phyloP scores from a whole-genome alignment of 2,113 vertebrate genomes.

The Argyrosomus japonicus region DNA sequence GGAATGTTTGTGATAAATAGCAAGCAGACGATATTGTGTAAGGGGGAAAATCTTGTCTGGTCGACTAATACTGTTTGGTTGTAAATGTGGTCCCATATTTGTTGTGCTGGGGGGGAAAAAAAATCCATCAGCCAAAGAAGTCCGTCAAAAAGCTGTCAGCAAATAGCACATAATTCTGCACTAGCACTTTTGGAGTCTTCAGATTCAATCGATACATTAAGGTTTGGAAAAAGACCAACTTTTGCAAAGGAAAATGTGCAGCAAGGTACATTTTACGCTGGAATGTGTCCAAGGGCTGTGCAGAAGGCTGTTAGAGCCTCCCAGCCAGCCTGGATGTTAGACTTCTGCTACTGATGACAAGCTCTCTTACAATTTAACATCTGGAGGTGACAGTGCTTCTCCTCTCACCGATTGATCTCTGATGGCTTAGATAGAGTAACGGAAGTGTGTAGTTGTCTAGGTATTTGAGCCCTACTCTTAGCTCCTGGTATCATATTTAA shows the following conservation, averaged over 20 bases:
- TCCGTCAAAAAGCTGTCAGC: conserved; percentile 43
- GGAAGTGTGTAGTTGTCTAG: background rate
- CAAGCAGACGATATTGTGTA: background rate
- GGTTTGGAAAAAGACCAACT: conserved; percentile 55
- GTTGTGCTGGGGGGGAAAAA: background rate
- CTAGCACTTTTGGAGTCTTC: conserved; percentile 8
- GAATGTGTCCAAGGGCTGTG: conserved; percentile 32
- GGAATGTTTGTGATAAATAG: conserved; percentile 8
- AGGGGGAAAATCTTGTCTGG: background rate
- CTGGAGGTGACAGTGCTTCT: conserved; percentile 40
- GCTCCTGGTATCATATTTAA: conserved; percentile 30
- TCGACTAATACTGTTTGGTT: background rate
- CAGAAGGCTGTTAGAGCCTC: conserved; percentile 24
- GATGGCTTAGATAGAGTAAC: conserved; percentile 22
- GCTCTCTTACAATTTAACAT: conserved; percentile 27
- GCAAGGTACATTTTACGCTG: conserved; percentile 29
- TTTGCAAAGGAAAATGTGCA: conserved; percentile 48
- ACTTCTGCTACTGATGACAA: conserved; percentile 36
- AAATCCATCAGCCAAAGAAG: conserved; percentile 16
- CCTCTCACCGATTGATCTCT: conserved; percentile 37
- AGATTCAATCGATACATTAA: conserved; percentile 38
- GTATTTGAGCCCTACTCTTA: background rate
- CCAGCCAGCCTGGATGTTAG: background rate
- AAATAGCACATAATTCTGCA: conserved; percentile 31
- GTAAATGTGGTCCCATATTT: conserved; percentile 22